Evolutionary conservation across 2,888 invertebrate genomes (phyloP), one percentile per base, ranked within the genome.

Genomic region (Drosophila sordidula): DNA sequence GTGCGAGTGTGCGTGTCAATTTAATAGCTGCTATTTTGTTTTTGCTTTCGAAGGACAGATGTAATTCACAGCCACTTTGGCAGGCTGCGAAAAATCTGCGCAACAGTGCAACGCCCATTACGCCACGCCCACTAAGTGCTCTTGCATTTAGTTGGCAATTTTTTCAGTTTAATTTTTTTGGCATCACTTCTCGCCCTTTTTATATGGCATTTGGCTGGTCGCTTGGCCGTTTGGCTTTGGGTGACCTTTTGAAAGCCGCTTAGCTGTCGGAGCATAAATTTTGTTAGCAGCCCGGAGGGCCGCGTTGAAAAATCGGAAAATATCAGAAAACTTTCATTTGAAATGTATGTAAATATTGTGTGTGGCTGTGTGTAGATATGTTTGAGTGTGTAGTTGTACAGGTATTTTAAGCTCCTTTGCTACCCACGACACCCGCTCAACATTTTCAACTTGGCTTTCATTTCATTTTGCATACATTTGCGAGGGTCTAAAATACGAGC

Each of bases 401-500:
- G n/a, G 18, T 44, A 42, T 41, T 39, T n/a, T 39, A 32, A 18
- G 16, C 39, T 25, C n/a, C 25, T 32, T 45, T 38, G 38, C 18
- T 29, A 9, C 29, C 9, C 29, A 22, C 22, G 22, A 22, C 29
- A 0, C 26, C 26, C 34, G n/a, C 11, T 34, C 47, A 39, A 41
- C 51, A 61, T 64, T 70, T 47, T 56, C 42, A 54, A 45, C 25
- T 55, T 69, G 70, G 45, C 56, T 55, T 75, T 69, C 42, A 63
- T 79, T 75, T 70, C 52, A 61, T 70, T 79, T 75, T 75, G 55
- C 76, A 70, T 75, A 75, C 75, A 75, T 79, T 75, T 49, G 39
- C 39, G 39, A 75, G 59, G 62, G 63, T 47, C 69, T 58, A 69
- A 63, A 68, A 63, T 63, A 63, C 39, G 58, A 75, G 63, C 58